These are phyloP conservation scores for Calephelis virginiensis DNA, from an alignment of 1,140 invertebrate genomes.

Conservation along the genomic window DNA sequence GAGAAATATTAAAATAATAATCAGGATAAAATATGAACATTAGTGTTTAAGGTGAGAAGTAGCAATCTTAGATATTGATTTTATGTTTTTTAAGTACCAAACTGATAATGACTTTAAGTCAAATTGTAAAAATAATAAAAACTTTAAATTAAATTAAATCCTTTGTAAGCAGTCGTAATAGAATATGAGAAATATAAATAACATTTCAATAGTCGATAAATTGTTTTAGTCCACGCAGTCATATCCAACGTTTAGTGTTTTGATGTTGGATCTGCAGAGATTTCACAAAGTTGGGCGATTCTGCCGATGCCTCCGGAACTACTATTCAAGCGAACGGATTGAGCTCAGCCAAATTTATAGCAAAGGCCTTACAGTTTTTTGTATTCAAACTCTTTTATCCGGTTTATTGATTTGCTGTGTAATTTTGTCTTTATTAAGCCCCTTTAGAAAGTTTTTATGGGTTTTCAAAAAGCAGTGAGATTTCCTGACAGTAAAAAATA, in stretches of 20 bases:
- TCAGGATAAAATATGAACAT: too few species aligned
- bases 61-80: too few species aligned
- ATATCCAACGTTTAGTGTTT: conserved; percentile 13
- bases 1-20: too few species aligned
- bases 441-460: background rate
- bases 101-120: too few species aligned
- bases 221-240: conserved; percentile 23
- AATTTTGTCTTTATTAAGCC: conserved; percentile 12
- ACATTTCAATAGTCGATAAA: background rate
- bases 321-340: conserved; percentile 40
- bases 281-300: conserved; percentile 40
- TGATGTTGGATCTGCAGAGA: conserved; percentile 30
- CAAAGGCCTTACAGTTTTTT: conserved; percentile 22
- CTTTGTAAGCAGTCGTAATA: too few species aligned
- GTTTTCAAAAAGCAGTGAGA: too few species aligned
- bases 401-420: conserved; percentile 15
- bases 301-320: conserved; percentile 33
- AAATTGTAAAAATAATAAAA: too few species aligned
- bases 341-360: conserved; percentile 38
- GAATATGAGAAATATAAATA: too few species aligned
- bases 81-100: too few species aligned
- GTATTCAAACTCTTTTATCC: conserved; percentile 20
- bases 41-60: too few species aligned
- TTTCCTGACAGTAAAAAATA: too few species aligned
- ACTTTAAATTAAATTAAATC: too few species aligned